Conservation (phyloP, 2,113 vertebrate species). For the Gnathonemus longibarbis region DNA sequence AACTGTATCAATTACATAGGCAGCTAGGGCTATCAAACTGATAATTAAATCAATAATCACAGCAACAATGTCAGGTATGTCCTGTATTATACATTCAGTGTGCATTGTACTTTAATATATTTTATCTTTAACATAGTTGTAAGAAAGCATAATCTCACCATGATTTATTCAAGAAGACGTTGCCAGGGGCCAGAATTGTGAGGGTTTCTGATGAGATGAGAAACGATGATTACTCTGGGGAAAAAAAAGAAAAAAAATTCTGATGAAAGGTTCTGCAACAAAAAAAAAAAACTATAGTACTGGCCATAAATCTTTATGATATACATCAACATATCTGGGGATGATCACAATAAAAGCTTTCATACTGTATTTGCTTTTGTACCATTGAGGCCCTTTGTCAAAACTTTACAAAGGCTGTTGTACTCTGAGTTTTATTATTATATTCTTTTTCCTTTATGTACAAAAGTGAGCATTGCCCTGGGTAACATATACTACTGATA, state of each 20-base stretch:
- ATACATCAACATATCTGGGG: background rate
- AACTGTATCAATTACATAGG: background rate
- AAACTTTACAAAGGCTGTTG: background rate
- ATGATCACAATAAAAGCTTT: background rate
- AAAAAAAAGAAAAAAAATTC: background rate
- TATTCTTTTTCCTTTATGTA: background rate
- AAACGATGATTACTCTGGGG: background rate
- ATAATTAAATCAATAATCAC: background rate
- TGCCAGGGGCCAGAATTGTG: background rate
- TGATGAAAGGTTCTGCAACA: background rate
- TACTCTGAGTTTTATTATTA: background rate
- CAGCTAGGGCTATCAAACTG: background rate
- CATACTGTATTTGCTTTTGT: background rate
- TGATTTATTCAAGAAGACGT: constrained; percentile 12
- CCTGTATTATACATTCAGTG: background rate
- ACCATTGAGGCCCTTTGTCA: background rate
- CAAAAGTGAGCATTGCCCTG: background rate
- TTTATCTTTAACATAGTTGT: background rate
- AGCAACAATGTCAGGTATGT: background rate
- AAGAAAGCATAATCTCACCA: constrained; percentile 7
- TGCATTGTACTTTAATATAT: background rate
- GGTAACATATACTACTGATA: background rate
- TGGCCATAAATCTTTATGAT: background rate
- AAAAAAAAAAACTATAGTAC: background rate
- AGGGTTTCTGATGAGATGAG: constrained; percentile 8